Evolutionary conservation across 2,797 vertebrate genomes (phyloP), one percentile per base, ranked within the genome.

Genomic region (Oryzias dopingdopingensis): DNA sequence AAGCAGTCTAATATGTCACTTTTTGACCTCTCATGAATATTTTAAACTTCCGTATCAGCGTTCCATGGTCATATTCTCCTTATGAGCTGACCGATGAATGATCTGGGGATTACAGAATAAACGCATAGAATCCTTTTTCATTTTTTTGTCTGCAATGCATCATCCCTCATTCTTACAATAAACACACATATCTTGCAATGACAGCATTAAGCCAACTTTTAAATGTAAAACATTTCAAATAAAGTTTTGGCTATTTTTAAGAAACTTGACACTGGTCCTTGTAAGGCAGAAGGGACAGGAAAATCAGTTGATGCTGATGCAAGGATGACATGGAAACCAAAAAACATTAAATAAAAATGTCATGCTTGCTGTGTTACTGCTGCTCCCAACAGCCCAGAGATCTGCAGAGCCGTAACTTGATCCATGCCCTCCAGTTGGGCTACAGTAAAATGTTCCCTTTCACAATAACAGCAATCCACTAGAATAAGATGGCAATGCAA

Each of bases 331-430:
- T 42, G 54, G 57, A 49, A 56, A 59, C 55, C 4, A 29, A 6
- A 29, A 74, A 57, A 68, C 70, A 74, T 87, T 68, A 81, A 62
- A 65, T 80, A 73, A 53, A 37, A 37, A 29, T 29, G 61, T 47
- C 54, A 53, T 59, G 16, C 43, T 42, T 55, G 55, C 59, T 80
- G 69, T 81, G 79, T 85, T 80, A 77, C 74, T 70, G 77, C 69
- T 71, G 60, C 52, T 77, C 67, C 65, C 64, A 56, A 67, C 70
- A 63, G 55, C 69, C 52, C 51, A 61, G 50, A 67, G 66, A 81
- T 81, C 60, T 74, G 77, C 78, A 83, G 74, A 86, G 67, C 68
- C 70, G 24, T 37, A 65, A 67, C 65, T 72, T 73, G 62, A 52
- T 63, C 62, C 43, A 54, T 55, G 45, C 29, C 55, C 18, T 60